phyloP scores from a whole-genome alignment of 1,140 invertebrate species.

The Ips nitidus region DNA sequence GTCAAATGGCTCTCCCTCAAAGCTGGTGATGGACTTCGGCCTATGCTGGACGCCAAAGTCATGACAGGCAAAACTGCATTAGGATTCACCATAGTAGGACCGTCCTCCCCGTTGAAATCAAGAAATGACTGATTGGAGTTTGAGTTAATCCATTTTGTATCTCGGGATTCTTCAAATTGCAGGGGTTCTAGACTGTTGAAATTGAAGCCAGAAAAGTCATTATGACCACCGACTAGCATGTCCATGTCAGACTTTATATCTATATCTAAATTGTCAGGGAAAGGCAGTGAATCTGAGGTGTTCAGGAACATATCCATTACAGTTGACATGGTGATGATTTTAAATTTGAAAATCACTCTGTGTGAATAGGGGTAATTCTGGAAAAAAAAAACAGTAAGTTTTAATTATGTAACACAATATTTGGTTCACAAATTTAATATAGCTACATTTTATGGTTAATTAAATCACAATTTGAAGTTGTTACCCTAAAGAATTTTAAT shows the following conservation, averaged over 20 bases:
- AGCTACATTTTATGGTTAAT: too few species aligned
- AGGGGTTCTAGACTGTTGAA: conserved; percentile 67
- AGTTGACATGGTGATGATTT: conserved; percentile 41
- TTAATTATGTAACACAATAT: background rate
- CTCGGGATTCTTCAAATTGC: conserved; percentile 64
- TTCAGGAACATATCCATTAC: conserved; percentile 60
- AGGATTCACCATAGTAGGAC: conserved; percentile 76
- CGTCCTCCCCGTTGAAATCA: conserved; percentile 72
- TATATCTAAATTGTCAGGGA: conserved; percentile 72
- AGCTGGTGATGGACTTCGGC: conserved; percentile 53
- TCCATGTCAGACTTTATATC: conserved; percentile 82
- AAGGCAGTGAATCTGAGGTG: conserved; percentile 59
- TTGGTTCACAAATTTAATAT: background rate
- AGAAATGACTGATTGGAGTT: conserved; percentile 63
- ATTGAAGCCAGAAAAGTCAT: conserved; percentile 62
- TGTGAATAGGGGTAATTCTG: background rate
- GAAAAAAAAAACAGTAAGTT: background rate
- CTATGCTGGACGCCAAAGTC: conserved; percentile 50
- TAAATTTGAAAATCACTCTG: background rate
- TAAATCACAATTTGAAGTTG: too few species aligned
- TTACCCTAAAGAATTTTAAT: too few species aligned
- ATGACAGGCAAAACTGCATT: conserved; percentile 67
- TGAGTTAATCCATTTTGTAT: conserved; percentile 57
- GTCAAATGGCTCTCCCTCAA: conserved; percentile 65
- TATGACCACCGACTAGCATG: conserved; percentile 67